Percentiles rank a stretch among this genome's conserved stretches.
Evolutionary conservation across 1,140 invertebrate species (phyloP).

Genomic region (Heliconius hermathena): DNA sequence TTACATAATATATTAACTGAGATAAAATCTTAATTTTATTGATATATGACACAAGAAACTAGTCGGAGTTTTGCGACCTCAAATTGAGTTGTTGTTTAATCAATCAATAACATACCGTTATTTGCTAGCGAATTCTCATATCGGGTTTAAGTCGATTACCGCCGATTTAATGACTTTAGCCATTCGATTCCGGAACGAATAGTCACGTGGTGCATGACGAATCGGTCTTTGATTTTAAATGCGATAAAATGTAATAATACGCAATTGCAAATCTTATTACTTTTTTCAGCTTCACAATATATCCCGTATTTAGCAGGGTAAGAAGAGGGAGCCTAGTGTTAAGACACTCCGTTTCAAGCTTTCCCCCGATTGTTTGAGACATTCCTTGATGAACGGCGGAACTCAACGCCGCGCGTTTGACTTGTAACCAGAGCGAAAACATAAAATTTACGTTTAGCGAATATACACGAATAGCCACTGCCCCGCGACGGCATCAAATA

Average conservation of each 20-base stretch:
- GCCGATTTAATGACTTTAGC: slow-evolving; percentile 37
- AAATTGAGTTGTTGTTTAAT: slow-evolving; percentile 36
- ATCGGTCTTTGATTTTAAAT: slow-evolving; percentile 33
- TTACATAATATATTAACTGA: neutral
- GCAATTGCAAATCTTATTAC: neutral
- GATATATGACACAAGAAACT: slow-evolving; percentile 25
- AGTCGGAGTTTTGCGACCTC: slow-evolving; percentile 29
- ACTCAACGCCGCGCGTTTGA: no score
- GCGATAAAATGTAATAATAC: slow-evolving; percentile 14
- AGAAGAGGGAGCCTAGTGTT: no score
- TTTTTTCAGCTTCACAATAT: neutral
- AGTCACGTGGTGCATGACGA: slow-evolving; percentile 35
- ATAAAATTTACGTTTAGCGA: no score
- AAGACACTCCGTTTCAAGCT: no score
- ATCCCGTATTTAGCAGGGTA: no score
- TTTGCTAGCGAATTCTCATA: slow-evolving; percentile 40
- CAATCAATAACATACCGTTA: slow-evolving; percentile 42
- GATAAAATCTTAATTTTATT: slow-evolving; percentile 8
- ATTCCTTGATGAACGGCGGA: no score
- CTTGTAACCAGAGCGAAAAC: no score
- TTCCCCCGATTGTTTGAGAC: no score
- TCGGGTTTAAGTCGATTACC: slow-evolving; percentile 34
- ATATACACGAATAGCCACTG: no score
- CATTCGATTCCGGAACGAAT: slow-evolving; percentile 42
- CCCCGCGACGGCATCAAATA: no score